A percentile compares a stretch with the other conserved stretches of the same genome.
These are phyloP conservation scores for Sylvilagus floridanus DNA, from an alignment of 2,797 vertebrate species.

Conservation along the genomic window DNA sequence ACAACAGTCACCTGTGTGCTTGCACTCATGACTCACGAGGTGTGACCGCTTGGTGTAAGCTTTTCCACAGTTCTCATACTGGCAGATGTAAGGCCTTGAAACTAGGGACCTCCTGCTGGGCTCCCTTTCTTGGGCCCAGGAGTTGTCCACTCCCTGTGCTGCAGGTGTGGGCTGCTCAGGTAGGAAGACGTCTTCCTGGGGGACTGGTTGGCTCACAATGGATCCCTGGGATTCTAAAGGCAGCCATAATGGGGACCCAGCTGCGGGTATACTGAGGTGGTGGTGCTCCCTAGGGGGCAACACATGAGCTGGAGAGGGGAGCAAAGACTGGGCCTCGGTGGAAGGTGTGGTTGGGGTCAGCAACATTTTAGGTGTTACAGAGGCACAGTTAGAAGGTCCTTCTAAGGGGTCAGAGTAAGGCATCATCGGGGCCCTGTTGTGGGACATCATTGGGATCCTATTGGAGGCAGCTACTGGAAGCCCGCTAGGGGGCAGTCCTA, in stretches of 20 bases:
- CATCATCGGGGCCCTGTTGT: not conserved
- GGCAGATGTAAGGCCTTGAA: constrained; percentile 58
- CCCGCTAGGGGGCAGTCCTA: not conserved
- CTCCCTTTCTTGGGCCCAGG: not conserved
- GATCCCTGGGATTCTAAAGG: constrained; percentile 27
- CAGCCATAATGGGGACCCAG: not conserved
- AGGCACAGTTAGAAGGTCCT: not conserved
- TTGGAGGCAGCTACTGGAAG: not conserved
- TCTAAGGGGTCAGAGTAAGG: not conserved
- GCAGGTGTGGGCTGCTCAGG: not conserved
- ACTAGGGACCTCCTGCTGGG: not conserved
- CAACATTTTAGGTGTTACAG: not conserved
- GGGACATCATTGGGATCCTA: not conserved
- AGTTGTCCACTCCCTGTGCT: constrained; percentile 13
- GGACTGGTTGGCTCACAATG: not conserved
- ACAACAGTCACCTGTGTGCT: constrained; percentile 73
- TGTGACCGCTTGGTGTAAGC: constrained; percentile 79
- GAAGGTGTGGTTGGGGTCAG: constrained; percentile 11
- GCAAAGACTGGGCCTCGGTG: not conserved
- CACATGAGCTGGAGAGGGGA: not conserved
- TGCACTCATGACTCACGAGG: constrained; percentile 70
- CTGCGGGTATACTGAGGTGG: not conserved
- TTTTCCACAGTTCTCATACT: constrained; percentile 69
- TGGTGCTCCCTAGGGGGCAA: not conserved
- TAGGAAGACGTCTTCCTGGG: constrained; percentile 3